These are phyloP conservation scores for Diuraphis noxia DNA, from an alignment of 1,140 invertebrate species.

Conservation along the genomic window DNA sequence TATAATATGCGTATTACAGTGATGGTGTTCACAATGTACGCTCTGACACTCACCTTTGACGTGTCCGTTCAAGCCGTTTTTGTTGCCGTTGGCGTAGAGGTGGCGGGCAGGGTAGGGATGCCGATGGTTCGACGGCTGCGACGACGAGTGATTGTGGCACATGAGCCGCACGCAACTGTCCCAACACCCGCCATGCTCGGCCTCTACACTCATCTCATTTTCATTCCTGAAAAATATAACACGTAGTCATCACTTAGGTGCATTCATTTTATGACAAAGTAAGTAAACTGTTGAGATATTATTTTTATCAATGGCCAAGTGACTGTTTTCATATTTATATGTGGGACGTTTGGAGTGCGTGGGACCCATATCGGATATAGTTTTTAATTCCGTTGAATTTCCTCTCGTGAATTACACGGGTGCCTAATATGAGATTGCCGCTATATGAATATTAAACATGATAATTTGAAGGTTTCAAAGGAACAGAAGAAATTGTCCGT, in stretches of 20 bases:
- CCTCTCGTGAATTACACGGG: too few species aligned
- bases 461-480: background rate
- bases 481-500: background rate
- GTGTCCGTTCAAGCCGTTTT: slow-evolving; percentile 41
- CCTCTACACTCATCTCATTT: slow-evolving; percentile 52
- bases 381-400: background rate
- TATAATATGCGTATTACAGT: background rate
- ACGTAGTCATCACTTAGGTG: background rate
- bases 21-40: background rate
- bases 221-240: slow-evolving; percentile 20
- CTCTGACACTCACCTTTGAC: slow-evolving; percentile 37
- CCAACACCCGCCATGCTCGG: slow-evolving; percentile 51
- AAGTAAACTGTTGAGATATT: background rate
- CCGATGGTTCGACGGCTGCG: slow-evolving; percentile 38
- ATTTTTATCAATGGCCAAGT: fast-evolving
- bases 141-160: slow-evolving; percentile 46
- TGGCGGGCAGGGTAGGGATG: slow-evolving; percentile 41
- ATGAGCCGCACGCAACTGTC: slow-evolving; percentile 51
- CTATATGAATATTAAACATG: background rate
- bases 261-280: background rate
- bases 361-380: background rate
- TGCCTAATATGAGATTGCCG: background rate
- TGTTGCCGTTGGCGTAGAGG: slow-evolving; percentile 46
- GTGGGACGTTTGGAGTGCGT: background rate
- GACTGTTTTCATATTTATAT: background rate